phyloP scores from a whole-genome alignment of 1,140 invertebrate genomes.

The Heliconius melpomene region DNA sequence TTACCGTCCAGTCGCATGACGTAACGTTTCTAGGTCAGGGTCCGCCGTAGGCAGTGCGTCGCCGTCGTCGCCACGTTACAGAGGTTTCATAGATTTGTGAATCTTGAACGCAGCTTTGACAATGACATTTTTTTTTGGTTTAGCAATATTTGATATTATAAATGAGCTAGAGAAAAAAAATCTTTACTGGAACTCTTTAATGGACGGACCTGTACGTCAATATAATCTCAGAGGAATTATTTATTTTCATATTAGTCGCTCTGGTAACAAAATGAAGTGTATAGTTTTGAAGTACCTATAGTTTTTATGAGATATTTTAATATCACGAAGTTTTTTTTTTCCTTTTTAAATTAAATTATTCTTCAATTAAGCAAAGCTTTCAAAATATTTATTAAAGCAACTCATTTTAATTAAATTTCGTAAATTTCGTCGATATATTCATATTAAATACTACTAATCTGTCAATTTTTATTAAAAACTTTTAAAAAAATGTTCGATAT shows the following conservation, averaged over 20 bases:
- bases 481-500: not conserved
- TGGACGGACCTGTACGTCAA: too few species aligned
- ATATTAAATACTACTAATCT: not conserved
- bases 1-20: slow-evolving; percentile 34
- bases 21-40: slow-evolving; percentile 40
- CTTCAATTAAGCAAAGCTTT: not conserved
- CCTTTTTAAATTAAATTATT: not conserved
- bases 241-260: too few species aligned
- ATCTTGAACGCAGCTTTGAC: slow-evolving; percentile 16
- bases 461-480: slow-evolving; percentile 1
- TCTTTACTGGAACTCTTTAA: too few species aligned
- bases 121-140: slow-evolving; percentile 12
- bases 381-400: not conserved
- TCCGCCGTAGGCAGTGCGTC: slow-evolving; percentile 26
- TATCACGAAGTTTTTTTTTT: not conserved
- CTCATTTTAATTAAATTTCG: not conserved
- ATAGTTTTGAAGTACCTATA: too few species aligned
- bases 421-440: not conserved
- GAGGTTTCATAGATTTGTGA: slow-evolving; percentile 31
- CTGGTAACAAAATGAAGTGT: too few species aligned
- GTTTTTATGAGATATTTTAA: not conserved
- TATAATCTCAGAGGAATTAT: too few species aligned
- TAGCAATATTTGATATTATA: too few species aligned
- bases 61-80: slow-evolving; percentile 14
- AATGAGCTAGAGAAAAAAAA: too few species aligned